These are phyloP conservation scores for Lumbricus terrestris DNA, from an alignment of 2,888 invertebrate genomes.

Conservation along the genomic window DNA sequence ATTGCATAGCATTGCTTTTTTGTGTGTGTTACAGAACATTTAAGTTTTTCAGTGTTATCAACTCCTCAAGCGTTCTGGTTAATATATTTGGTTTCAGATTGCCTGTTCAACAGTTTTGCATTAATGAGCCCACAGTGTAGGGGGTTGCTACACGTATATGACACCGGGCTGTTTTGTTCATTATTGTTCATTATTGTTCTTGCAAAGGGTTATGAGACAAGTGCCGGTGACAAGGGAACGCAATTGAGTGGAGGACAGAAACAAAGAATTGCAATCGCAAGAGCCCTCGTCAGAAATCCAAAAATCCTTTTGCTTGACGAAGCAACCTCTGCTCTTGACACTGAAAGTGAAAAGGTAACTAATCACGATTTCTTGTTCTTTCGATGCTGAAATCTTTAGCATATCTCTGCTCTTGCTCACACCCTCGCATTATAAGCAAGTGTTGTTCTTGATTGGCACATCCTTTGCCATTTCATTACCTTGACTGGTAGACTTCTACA, in stretches of 20 bases:
- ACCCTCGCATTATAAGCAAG: neutral
- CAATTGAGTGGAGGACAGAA: constrained; percentile 61
- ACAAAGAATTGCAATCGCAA: constrained; percentile 60
- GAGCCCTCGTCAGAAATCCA: constrained; percentile 60
- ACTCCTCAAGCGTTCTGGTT: neutral
- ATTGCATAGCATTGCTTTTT: too few species aligned
- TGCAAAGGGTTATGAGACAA: constrained; percentile 49
- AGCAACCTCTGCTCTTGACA: constrained; percentile 60
- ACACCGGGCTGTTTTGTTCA: neutral
- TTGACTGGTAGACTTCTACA: too few species aligned
- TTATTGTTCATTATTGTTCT: neutral
- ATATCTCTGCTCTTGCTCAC: neutral
- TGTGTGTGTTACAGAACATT: too few species aligned
- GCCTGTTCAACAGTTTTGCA: neutral
- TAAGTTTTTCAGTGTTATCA: neutral
- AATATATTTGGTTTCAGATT: neutral
- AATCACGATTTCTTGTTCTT: neutral
- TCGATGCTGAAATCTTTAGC: neutral
- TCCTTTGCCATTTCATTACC: neutral
- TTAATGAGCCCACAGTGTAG: neutral
- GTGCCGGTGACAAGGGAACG: constrained; percentile 54
- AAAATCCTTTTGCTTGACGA: constrained; percentile 59
- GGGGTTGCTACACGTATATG: neutral
- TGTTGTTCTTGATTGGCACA: neutral
- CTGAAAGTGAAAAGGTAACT: constrained; percentile 54